Conservation (phyloP, 2,888 invertebrate species). For the Parapristionchus giblindavisi region DNA sequence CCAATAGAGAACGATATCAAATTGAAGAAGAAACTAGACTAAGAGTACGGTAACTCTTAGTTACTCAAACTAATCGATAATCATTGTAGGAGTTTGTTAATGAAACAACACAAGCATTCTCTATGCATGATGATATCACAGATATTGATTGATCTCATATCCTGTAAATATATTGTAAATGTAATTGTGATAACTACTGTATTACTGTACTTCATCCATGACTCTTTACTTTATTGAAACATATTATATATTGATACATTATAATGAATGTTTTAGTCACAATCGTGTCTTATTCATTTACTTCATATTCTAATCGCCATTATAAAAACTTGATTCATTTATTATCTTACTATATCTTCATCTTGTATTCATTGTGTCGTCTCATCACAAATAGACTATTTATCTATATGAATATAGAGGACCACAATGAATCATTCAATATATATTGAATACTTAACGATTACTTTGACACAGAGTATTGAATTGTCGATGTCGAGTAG, state of each 20-base stretch:
- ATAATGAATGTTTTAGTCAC: neutral
- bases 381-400: neutral
- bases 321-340: neutral
- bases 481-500: neutral
- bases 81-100: neutral
- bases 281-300: neutral
- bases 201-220: too few species aligned
- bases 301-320: neutral
- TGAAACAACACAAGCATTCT: neutral
- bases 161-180: neutral
- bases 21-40: neutral
- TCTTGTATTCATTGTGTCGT: slow-evolving; percentile 2
- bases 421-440: too few species aligned
- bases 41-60: neutral
- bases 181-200: too few species aligned
- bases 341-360: neutral
- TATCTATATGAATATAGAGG: too few species aligned
- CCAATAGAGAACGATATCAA: neutral
- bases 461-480: too few species aligned
- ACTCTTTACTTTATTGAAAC: neutral
- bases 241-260: neutral
- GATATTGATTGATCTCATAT: neutral
- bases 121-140: neutral
- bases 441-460: too few species aligned
- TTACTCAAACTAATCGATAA: neutral